Evolutionary conservation across 2,797 vertebrate species (phyloP).

Genomic region (Dermochelys coriacea): DNA sequence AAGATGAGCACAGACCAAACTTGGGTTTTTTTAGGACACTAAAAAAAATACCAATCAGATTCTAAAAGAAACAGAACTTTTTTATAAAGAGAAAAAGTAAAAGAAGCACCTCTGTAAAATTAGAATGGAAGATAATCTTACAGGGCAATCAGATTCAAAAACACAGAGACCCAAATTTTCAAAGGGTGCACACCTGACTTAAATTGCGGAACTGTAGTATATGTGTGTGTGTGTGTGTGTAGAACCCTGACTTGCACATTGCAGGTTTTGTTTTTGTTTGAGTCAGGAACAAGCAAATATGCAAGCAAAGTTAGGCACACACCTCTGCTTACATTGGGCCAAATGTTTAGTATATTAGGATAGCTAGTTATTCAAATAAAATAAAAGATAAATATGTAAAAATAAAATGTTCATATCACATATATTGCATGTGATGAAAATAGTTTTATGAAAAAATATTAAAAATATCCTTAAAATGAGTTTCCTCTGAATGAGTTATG

Average conservation of each 20-base stretch:
- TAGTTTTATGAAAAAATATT: background rate
- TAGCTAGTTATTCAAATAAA: background rate
- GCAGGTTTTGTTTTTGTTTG: background rate
- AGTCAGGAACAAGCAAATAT: background rate
- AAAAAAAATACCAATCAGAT: no score
- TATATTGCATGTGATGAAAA: background rate
- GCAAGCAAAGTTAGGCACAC: background rate
- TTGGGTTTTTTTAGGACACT: no score
- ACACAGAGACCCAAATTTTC: background rate
- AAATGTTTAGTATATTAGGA: background rate
- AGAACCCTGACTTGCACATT: background rate
- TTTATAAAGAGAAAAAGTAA: no score
- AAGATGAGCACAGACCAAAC: no score
- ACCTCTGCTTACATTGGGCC: background rate
- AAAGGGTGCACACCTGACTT: background rate
- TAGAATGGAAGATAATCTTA: no score
- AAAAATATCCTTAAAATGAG: background rate
- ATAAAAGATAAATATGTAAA: background rate
- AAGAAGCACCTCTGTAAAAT: no score
- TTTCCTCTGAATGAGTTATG: background rate
- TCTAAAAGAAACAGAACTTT: no score
- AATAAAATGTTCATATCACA: background rate
- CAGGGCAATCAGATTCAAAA: no score
- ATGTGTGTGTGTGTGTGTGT: background rate
- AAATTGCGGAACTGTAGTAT: background rate